Conservation (phyloP, 2,888 invertebrate genomes). For the Scaptomyza tumidula region DNA sequence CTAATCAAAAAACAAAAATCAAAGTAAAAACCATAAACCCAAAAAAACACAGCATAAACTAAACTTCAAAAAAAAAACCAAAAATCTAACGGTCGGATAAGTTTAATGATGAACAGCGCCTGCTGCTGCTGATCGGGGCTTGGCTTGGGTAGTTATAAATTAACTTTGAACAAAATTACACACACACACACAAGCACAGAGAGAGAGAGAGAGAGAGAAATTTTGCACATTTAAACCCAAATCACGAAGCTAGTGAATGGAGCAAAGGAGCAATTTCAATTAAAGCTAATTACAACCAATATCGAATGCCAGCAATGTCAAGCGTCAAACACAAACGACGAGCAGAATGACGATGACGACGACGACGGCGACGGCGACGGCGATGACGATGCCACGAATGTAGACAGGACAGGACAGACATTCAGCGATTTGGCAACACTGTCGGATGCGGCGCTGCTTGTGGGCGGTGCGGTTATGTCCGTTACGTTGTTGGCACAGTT, state of each 20-base stretch:
- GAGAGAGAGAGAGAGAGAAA: conserved; percentile 14
- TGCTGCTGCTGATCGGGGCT: neutral
- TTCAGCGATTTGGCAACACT: conserved; percentile 28
- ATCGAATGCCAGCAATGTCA: conserved; percentile 79
- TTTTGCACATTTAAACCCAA: conserved; percentile 76
- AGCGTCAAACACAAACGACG: conserved; percentile 56
- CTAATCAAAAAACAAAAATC: conserved; percentile 35
- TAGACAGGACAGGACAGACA: conserved; percentile 33
- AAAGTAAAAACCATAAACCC: conserved; percentile 21
- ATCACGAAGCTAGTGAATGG: conserved; percentile 67
- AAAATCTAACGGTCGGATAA: conserved; percentile 22
- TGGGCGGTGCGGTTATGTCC: conserved; percentile 11
- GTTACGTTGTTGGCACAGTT: conserved; percentile 37
- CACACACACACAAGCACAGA: conserved; percentile 59
- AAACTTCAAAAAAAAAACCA: conserved; percentile 1
- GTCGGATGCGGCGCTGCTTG: conserved; percentile 18
- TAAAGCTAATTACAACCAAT: conserved; percentile 83
- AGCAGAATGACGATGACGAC: conserved; percentile 1
- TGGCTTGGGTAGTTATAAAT: conserved; percentile 65
- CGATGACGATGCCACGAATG: conserved; percentile 50
- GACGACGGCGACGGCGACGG: conserved; percentile 7
- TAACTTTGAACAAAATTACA: conserved; percentile 70
- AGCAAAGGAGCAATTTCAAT: conserved; percentile 81
- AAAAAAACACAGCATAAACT: conserved; percentile 12
- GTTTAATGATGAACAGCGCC: conserved; percentile 7